Percentiles rank a stretch among this genome's conserved stretches.
phyloP scores from a whole-genome alignment of 30 jellyfish, hydroid and myxozoan genomes.

The Cassiopea andromeda region DNA sequence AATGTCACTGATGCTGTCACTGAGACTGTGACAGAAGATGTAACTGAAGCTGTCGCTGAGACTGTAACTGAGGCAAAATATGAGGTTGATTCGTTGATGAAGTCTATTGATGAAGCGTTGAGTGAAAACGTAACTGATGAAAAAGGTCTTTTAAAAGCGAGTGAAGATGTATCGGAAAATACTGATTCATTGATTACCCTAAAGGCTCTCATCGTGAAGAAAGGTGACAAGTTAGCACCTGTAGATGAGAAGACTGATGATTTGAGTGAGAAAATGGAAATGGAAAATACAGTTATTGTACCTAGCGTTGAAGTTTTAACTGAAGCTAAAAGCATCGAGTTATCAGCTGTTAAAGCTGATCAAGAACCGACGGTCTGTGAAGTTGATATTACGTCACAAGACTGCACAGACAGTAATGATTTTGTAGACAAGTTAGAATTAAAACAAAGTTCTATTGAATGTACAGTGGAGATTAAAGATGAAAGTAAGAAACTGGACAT shows the following conservation, averaged over 20 bases:
- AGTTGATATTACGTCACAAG: background rate
- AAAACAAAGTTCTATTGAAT: background rate
- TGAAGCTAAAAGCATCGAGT: background rate
- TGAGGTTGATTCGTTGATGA: conserved; percentile 18
- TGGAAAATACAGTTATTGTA: background rate
- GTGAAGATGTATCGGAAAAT: background rate
- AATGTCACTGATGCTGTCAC: background rate
- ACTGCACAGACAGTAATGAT: background rate
- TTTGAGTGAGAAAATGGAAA: background rate
- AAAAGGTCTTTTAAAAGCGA: background rate
- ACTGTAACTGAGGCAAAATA: background rate
- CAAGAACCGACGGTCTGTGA: background rate
- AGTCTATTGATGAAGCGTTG: conserved; percentile 51
- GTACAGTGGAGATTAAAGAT: background rate
- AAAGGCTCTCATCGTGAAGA: background rate
- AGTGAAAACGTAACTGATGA: conserved; percentile 6
- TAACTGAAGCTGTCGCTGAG: background rate
- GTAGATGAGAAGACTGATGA: background rate
- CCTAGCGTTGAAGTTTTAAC: background rate
- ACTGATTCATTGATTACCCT: background rate
- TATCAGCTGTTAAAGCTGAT: background rate
- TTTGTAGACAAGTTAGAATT: background rate
- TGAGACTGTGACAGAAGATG: conserved; percentile 4
- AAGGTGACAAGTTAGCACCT: too few relatives aligned
- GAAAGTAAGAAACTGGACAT: background rate